Base-by-base conservation (phyloP, 37 sponge, comb jelly and placozoan genomes). In the Bolinopsis microptera region DNA sequence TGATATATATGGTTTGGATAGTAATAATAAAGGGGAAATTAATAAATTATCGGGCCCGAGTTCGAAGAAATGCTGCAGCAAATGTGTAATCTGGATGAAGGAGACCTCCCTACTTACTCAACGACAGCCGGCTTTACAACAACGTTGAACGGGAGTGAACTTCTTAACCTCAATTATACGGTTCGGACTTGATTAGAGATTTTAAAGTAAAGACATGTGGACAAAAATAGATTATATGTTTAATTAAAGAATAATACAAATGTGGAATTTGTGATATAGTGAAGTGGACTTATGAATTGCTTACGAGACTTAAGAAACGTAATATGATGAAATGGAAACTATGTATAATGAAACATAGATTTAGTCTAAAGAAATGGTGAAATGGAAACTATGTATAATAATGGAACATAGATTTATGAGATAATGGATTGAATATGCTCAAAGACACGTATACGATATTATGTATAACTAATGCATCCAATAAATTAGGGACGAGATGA, bases 11-110 rank as follows among this genome's bases (percentile, higher is more conserved):
- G 74, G 18, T 72, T 9, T 72, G 74, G 74, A 72, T 72, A 72
- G 74, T 72, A 9, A n/a, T 72, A 23, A 72, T 72, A 72, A 72
- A 72, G 26, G 74, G 74, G 74, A 72, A 72, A 72, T 72, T 72
- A 72, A n/a, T 72, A 3, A 72, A 72, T 72, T 30, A 21, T 72
- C 74, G 74, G 18, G 74, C 74, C 18, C 74, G 74, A 72, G 74
- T 72, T n/a, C 74, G 18, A 72, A n/a, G 18, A 72, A 72, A 28
- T 28, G 18, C 74, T 72, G 74, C 74, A 72, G 74, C 18, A n/a
- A 21, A 72, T n/a, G 74, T 72, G 18, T 72, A 72, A 28, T 3
- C 3, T 72, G 31, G 18, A 72, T 13, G 61, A 13, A 48, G 13
- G 13, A 3, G 13, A 72, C 18, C 74, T 23, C 5, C 74, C 74